Evolutionary conservation across 2,113 vertebrate genomes (phyloP).

Genomic region (Pedionomus torquatus): DNA sequence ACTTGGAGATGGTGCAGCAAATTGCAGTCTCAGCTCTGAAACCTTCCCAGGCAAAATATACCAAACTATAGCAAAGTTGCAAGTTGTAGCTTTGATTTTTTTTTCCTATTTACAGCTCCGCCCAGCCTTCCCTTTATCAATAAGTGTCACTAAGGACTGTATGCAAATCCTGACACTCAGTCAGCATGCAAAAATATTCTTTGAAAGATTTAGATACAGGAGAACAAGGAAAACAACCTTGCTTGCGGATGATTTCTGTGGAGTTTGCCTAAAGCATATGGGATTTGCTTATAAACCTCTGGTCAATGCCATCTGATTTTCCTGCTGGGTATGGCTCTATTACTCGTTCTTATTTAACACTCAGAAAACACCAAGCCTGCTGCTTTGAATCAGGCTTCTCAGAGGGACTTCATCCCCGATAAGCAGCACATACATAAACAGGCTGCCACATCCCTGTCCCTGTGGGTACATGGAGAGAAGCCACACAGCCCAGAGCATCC

Average conservation of each 20-base stretch:
- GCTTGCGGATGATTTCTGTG: neutral
- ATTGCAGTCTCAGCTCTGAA: neutral
- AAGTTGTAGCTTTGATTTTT: neutral
- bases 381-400: fast-evolving
- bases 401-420: neutral
- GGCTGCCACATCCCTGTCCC: neutral
- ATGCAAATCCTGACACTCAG: neutral
- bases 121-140: neutral
- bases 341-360: neutral
- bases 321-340: neutral
- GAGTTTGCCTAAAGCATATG: neutral
- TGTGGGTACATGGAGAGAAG: fast-evolving
- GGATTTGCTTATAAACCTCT: neutral
- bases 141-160: neutral
- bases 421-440: neutral
- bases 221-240: neutral
- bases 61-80: neutral
- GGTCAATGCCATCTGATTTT: neutral
- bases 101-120: neutral
- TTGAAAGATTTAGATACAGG: neutral
- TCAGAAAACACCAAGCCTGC: neutral
- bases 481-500: neutral
- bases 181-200: neutral
- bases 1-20: neutral
- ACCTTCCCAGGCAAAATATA: neutral